Evolutionary conservation across 2,888 invertebrate genomes (phyloP).

Genomic region (Lymantria dispar): DNA sequence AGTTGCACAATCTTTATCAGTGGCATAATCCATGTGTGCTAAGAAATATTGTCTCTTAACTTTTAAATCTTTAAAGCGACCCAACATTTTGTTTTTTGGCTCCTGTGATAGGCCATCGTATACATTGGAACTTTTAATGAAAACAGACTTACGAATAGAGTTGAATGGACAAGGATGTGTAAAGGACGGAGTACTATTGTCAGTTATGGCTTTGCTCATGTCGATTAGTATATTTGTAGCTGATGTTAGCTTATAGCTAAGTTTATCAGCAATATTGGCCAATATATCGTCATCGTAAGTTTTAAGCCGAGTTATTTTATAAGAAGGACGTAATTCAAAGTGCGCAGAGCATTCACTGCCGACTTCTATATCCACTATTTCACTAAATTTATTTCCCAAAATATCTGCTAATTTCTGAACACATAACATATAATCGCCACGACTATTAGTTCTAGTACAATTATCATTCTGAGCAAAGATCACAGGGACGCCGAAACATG

Average conservation of each 20-base stretch:
- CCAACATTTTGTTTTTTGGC: conserved; percentile 55
- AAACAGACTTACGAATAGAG: conserved; percentile 74
- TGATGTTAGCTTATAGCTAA: conserved; percentile 64
- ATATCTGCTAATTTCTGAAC: conserved; percentile 61
- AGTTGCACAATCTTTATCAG: conserved; percentile 67
- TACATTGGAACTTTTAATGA: conserved; percentile 60
- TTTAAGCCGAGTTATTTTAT: conserved; percentile 63
- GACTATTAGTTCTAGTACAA: conserved; percentile 58
- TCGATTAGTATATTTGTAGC: conserved; percentile 65
- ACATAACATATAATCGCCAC: conserved; percentile 64
- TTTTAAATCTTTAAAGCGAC: conserved; percentile 71
- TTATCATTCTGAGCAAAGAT: conserved; percentile 63
- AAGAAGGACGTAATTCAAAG: conserved; percentile 63
- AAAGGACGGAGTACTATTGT: conserved; percentile 69
- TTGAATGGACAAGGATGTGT: conserved; percentile 76
- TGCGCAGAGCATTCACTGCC: conserved; percentile 68
- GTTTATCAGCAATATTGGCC: conserved; percentile 59
- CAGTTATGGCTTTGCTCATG: conserved; percentile 62
- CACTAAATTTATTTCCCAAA: conserved; percentile 61
- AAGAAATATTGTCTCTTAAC: conserved; percentile 75
- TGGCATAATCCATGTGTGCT: conserved; percentile 70
- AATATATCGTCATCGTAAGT: conserved; percentile 58
- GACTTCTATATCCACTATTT: conserved; percentile 67
- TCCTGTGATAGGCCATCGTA: conserved; percentile 49
- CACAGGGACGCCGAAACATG: conserved; percentile 42